A percentile compares a stretch with the other conserved stretches of the same genome.
Conservation (phyloP, 2,888 invertebrate species). For the Nomada fucata region DNA sequence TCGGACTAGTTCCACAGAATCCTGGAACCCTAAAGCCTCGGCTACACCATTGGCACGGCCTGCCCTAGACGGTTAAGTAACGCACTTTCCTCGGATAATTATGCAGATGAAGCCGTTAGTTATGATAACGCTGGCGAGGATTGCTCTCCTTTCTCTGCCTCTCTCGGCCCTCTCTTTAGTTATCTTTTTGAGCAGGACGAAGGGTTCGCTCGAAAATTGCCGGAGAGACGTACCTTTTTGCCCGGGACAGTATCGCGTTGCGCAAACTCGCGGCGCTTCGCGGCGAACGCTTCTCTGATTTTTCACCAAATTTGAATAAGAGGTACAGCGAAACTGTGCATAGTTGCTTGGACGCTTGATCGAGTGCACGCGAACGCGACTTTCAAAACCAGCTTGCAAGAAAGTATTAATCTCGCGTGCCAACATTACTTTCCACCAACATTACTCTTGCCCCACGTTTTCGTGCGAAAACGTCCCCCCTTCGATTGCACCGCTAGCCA, state of each 20-base stretch:
- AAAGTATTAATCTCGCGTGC: no score
- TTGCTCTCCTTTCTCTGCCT: slow-evolving; percentile 47
- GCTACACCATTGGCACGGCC: slow-evolving; percentile 53
- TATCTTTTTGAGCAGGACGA: slow-evolving; percentile 68
- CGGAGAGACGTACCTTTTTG: slow-evolving; percentile 34
- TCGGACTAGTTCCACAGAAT: slow-evolving; percentile 67
- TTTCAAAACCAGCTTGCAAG: no score
- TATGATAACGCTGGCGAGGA: slow-evolving; percentile 78
- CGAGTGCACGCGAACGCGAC: no score
- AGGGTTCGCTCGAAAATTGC: slow-evolving; percentile 33
- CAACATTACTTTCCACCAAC: no score
- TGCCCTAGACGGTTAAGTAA: slow-evolving; percentile 73
- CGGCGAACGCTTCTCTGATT: background rate
- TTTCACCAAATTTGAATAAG: background rate
- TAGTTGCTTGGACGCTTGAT: no score
- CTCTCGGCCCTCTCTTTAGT: slow-evolving; percentile 54
- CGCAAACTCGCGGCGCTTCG: background rate
- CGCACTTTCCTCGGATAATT: slow-evolving; percentile 81
- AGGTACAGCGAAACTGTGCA: no score
- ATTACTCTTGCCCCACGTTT: no score
- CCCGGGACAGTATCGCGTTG: background rate
- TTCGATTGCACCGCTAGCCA: no score
- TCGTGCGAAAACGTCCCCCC: no score
- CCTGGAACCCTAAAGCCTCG: slow-evolving; percentile 62
- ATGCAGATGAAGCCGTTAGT: slow-evolving; percentile 82